Evolutionary conservation across 2,113 vertebrate species (phyloP).

Genomic region (Pseudolaguvia tuberculata): DNA sequence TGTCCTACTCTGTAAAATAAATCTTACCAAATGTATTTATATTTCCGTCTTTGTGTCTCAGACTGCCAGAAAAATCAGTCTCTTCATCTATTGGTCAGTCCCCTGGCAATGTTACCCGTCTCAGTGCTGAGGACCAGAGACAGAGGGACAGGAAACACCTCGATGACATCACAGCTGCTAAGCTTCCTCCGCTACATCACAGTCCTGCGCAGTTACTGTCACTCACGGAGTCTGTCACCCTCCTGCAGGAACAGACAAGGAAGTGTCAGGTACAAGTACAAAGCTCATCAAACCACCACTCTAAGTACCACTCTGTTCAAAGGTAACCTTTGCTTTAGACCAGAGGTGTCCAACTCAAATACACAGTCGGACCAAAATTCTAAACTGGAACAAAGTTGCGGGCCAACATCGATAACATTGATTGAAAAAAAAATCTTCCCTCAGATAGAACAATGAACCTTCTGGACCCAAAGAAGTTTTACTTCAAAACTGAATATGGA

Average conservation of each 20-base stretch:
- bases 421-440: too few species aligned
- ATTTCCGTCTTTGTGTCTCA: conserved; percentile 46
- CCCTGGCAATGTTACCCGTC: conserved; percentile 50
- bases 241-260: conserved; percentile 77
- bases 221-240: conserved; percentile 77
- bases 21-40: background rate
- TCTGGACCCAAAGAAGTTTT: too few species aligned
- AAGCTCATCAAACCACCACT: background rate
- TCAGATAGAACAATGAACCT: too few species aligned
- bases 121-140: conserved; percentile 69
- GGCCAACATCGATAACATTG: too few species aligned
- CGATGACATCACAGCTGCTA: conserved; percentile 86
- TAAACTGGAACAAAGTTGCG: too few species aligned
- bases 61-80: conserved; percentile 65
- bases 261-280: conserved; percentile 74
- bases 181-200: conserved; percentile 78
- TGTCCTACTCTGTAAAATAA: background rate
- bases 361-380: too few species aligned
- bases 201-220: conserved; percentile 74
- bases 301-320: background rate
- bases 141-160: conserved; percentile 79
- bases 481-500: too few species aligned
- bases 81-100: conserved; percentile 62
- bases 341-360: too few species aligned
- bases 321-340: too few species aligned